Evolutionary conservation across 2,113 vertebrate species (phyloP).

Genomic region (Muntiacus reevesi): DNA sequence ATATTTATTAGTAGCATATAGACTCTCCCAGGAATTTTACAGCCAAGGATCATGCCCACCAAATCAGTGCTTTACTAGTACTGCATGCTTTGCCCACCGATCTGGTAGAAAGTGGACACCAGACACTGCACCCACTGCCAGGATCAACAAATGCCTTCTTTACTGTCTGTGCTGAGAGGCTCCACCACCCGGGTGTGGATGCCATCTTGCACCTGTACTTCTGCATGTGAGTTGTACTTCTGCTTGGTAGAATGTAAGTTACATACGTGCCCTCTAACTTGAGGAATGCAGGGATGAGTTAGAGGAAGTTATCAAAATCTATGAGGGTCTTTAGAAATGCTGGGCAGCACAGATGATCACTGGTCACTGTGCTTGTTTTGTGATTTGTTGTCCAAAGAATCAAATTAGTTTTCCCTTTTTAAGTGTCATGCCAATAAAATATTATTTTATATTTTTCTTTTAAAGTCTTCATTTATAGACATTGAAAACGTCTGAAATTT

Average conservation of each 20-base stretch:
- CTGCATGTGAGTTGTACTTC: not conserved
- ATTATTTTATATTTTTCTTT: not conserved
- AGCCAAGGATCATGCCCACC: not conserved
- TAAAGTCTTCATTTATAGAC: not conserved
- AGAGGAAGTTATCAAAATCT: not conserved
- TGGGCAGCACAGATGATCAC: not conserved
- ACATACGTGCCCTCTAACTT: fast-evolving
- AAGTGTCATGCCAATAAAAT: not conserved
- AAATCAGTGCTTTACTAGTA: not conserved
- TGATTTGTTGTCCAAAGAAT: not conserved
- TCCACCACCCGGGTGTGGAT: not conserved
- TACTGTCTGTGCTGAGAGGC: not conserved
- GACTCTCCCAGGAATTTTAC: not conserved
- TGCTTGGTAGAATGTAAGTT: not conserved
- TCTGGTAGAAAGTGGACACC: not conserved
- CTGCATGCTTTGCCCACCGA: too few species aligned
- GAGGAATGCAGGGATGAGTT: not conserved
- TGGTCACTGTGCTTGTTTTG: not conserved
- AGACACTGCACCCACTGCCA: not conserved
- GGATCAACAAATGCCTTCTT: not conserved
- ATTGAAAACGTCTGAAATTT: not conserved
- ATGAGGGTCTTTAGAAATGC: not conserved
- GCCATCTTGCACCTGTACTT: not conserved
- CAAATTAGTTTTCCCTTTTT: not conserved
- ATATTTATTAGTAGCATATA: not conserved